Evolutionary conservation across 2,113 vertebrate species (phyloP), one percentile per base, ranked within the genome.

Genomic region (Prinia subflava): DNA sequence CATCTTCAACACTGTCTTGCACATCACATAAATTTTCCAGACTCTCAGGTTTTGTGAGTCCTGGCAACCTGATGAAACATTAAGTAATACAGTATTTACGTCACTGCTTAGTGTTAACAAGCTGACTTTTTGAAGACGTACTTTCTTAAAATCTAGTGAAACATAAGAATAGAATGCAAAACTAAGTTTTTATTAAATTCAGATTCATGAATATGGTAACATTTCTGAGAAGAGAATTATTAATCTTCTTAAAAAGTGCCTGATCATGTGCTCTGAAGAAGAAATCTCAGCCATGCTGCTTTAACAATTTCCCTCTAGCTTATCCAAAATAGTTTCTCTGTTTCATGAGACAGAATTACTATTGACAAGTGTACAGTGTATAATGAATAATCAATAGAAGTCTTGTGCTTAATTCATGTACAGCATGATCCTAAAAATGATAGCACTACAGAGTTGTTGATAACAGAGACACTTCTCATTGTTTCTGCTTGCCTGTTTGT

Each of bases 1-100:
- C 96, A 57, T 96, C 87, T 87, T 97, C 96, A 19, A 95, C 7
- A 14, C 94, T 96, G 70, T 97, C 96, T 46, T 97, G 78, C 31
- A 94, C 37, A 30, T 95, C 93, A 47, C 95, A 97, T 37, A 95
- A 1, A 70, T 94, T 94, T 83, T 57, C 44, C 35, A 97, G 52
- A 44, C 21, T 88, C 8, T 87, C 82, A 7, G 75, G 46, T 94
- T 80, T n/a, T 20, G 1, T 7, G 1, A 22, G 44, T 64, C 2
- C 44, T 74, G 60, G 68, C 71, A 67, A 25, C 0, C 97, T 97
- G 83, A 59, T 2, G 5, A 89, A 69, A 50, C 7, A 46, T 4
- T 27, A 92, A 95, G 27, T 46, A 50, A 42, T 41, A 31, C 5
- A 77, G 19, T 20, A 24, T 41, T 57, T 44, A 90, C 67, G 56